Base-by-base conservation (phyloP, 2,113 vertebrate species). In the Albula goreensis region DNA sequence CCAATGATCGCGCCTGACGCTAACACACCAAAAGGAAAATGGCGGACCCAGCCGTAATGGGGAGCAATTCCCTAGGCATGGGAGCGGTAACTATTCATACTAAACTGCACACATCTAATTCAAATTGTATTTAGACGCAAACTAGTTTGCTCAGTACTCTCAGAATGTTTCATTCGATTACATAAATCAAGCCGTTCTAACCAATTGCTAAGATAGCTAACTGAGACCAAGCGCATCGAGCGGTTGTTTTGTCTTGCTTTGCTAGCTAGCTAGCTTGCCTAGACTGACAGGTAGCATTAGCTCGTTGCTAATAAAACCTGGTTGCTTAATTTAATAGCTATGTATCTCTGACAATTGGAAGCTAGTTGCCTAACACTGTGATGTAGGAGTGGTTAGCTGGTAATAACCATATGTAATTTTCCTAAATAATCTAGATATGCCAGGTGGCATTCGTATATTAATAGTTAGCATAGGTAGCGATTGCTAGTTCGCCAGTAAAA, bases 11-110 rank as follows among this genome's bases (percentile, higher is more conserved):
- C 22, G 31, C n/a, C 22, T 5, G 5, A n/a, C n/a, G 5, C 11
- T 4, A 79, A 49, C 78, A 11, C 50, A 70, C 15, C 2, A 1
- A 79, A 79, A 79, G 15, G 49, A 79, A 50, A 48, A 85, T 85
- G 85, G 85, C 85, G 57, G 85, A 85, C 49, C 85, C 85, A 31
- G 56, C 85, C 0, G 78, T 80, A 25, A 41, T 85, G 78, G 85
- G 78, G 8, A 85, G 85, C 5, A 41, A 78, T 19, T 85, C 85
- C 25, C 51, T 85, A 51, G 78, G 19, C 11, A 56, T 78, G 13
- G 78, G 25, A 48, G 51, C 12, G 78, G 85, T 85, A 85, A 85
- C 12, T 66, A 66, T 52, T 22, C 6, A 56, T 19, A 4, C 3
- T 70, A 77, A 53, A 19, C 13, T 77, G 4, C 41, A n/a, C 12